phyloP scores from a whole-genome alignment of 2,888 invertebrate genomes.

The Rhopalosiphum nymphaeae region DNA sequence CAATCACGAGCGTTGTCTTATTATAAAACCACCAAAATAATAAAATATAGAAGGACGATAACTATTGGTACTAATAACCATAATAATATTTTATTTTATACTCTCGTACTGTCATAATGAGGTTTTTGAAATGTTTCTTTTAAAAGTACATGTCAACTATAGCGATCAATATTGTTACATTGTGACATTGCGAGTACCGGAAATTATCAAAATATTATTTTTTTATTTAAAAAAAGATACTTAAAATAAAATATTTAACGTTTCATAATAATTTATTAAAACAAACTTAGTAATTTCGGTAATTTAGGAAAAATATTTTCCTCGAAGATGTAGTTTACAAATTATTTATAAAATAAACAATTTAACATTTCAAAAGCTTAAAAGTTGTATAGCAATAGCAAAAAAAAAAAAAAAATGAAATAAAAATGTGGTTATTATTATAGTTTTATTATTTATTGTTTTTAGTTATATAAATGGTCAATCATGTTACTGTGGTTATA shows the following conservation, averaged over 20 bases:
- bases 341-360: not conserved
- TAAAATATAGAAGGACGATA: not conserved
- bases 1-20: not conserved
- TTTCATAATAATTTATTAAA: not conserved
- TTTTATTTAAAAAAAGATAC: not conserved
- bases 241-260: not conserved
- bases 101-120: not conserved
- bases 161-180: not conserved
- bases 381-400: not conserved
- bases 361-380: too few relatives aligned
- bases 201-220: not conserved
- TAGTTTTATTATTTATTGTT: not conserved
- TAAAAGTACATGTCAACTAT: not conserved
- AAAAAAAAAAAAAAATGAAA: not conserved
- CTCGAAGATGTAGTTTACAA: not conserved
- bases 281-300: not conserved
- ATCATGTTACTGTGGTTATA: not conserved
- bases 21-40: not conserved
- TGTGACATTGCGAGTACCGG: not conserved
- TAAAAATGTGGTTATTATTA: conserved; percentile 8
- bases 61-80: not conserved
- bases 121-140: not conserved
- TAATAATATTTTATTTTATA: not conserved
- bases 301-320: not conserved
- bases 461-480: not conserved